These are phyloP conservation scores for Plectropomus leopardus DNA, from an alignment of 2,113 vertebrate genomes.

Conservation along the genomic window DNA sequence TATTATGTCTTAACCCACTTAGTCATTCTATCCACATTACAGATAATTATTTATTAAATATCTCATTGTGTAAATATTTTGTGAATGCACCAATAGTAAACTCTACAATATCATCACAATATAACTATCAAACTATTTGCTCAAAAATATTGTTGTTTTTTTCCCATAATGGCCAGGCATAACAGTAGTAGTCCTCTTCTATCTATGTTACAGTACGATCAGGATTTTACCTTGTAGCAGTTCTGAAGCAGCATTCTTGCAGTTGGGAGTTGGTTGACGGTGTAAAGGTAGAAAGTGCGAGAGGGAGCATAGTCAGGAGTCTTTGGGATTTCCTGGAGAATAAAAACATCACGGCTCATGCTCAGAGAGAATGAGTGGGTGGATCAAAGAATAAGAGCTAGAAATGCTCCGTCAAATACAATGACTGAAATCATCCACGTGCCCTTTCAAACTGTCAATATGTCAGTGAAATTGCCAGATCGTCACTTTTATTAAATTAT, in stretches of 20 bases:
- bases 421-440: background rate
- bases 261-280: slow-evolving; percentile 88
- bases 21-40: no score
- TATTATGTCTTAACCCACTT: no score
- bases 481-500: slow-evolving; percentile 5
- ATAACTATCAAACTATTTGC: no score
- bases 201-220: background rate
- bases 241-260: slow-evolving; percentile 91
- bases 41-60: no score
- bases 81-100: no score
- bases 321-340: slow-evolving; percentile 93
- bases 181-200: background rate
- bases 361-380: slow-evolving; percentile 41
- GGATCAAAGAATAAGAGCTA: background rate
- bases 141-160: no score
- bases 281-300: slow-evolving; percentile 95
- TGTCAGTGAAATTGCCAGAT: background rate
- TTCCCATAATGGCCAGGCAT: no score
- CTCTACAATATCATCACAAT: no score
- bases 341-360: slow-evolving; percentile 17
- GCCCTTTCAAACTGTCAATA: background rate
- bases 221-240: slow-evolving; percentile 90
- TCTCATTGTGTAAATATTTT: no score
- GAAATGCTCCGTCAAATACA: background rate
- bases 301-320: slow-evolving; percentile 95